These are phyloP conservation scores for Hemistola chrysoprasaria DNA, from an alignment of 2,888 invertebrate species.

Conservation along the genomic window DNA sequence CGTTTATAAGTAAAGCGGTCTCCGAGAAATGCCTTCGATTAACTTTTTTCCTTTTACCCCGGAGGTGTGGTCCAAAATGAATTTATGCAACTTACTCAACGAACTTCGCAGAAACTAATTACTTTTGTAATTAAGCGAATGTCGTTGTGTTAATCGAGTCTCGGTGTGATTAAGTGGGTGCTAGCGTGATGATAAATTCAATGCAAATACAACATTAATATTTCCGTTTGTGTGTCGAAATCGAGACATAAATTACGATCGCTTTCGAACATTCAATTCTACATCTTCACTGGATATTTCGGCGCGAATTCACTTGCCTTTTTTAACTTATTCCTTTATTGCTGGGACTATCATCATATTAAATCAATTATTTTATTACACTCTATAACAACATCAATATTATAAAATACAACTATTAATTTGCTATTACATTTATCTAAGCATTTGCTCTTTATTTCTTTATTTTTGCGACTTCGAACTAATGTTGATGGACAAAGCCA, in stretches of 20 bases:
- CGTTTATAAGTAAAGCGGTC: not conserved
- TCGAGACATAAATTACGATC: constrained; percentile 32
- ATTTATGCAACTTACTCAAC: constrained; percentile 27
- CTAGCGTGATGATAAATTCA: constrained; percentile 62
- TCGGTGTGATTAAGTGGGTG: constrained; percentile 55
- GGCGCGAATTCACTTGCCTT: constrained; percentile 6
- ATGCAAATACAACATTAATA: constrained; percentile 53
- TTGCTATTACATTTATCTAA: no score
- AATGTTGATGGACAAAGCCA: not conserved
- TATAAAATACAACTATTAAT: no score
- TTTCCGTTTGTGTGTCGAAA: constrained; percentile 19
- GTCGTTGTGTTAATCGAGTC: constrained; percentile 58
- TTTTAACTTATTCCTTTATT: no score
- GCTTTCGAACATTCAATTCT: constrained; percentile 25
- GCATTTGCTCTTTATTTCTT: no score
- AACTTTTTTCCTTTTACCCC: constrained; percentile 21
- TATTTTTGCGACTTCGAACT: no score
- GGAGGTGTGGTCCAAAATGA: constrained; percentile 25
- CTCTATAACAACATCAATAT: no score
- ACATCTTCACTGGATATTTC: constrained; percentile 17
- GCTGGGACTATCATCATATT: no score
- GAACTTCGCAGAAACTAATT: constrained; percentile 50
- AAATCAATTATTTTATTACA: no score
- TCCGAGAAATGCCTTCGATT: constrained; percentile 3
- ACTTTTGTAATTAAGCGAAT: constrained; percentile 60